Conservation (phyloP, 2,888 invertebrate genomes). For the Andrena chrysosceles region DNA sequence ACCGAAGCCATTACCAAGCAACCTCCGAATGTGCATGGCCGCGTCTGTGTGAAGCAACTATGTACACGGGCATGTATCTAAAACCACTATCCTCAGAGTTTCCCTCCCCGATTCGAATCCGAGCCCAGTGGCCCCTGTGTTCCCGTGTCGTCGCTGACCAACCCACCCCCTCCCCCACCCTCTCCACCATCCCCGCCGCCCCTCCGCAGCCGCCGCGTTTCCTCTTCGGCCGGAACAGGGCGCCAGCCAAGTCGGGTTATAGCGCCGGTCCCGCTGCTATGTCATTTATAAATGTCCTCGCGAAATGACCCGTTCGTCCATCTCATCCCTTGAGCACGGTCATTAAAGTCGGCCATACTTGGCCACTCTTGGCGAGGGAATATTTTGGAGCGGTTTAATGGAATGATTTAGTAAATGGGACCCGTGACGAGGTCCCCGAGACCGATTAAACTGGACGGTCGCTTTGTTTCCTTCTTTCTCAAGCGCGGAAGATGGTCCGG, state of each 20-base stretch:
- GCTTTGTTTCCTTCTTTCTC: background rate
- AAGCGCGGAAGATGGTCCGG: no score
- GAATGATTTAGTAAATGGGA: conserved; percentile 57
- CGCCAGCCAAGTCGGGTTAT: conserved; percentile 76
- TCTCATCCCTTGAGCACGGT: conserved; percentile 83
- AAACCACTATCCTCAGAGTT: conserved; percentile 82
- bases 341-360: conserved; percentile 82
- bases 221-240: conserved; percentile 70
- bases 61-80: conserved; percentile 70
- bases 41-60: conserved; percentile 57
- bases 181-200: no score
- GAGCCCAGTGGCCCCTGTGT: conserved; percentile 26
- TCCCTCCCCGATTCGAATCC: conserved; percentile 77
- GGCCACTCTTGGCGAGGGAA: conserved; percentile 43
- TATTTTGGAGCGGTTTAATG: conserved; percentile 57
- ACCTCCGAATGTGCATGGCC: conserved; percentile 74
- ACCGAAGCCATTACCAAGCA: conserved; percentile 83
- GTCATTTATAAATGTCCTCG: conserved; percentile 84
- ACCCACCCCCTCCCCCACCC: no score
- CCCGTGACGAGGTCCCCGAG: background rate
- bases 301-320: conserved; percentile 84
- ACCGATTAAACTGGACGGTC: background rate
- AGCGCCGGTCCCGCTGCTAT: conserved; percentile 78
- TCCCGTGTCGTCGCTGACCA: conserved; percentile 25
- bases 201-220: conserved; percentile 54